Base-by-base conservation (phyloP, 2,797 vertebrate genomes). In the Babyrousa celebensis region DNA sequence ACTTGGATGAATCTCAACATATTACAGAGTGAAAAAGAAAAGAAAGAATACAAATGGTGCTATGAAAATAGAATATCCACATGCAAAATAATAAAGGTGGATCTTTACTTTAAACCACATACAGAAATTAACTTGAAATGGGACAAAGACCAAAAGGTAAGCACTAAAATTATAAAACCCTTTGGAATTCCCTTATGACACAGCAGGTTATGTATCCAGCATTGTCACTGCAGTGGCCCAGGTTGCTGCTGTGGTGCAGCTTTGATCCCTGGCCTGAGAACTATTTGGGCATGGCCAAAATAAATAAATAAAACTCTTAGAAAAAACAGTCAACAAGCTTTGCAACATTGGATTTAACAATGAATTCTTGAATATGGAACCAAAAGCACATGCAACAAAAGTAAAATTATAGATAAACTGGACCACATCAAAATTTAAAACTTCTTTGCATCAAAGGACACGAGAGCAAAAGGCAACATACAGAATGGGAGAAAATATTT, bases 401-500 rank as follows among this genome's bases (percentile, higher is more conserved):
- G 40, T 62, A 78, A 89, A 85, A 78, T 89, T 62, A 89, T 36
- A 36, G 62, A 60, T 62, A 84, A 77, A 90, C 1, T 70, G 36
- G 23, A 60, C 12, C 36, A 9, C 36, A 78, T 70, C 29, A 52
- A 77, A 89, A 77, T 70, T 27, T 62, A 89, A 82, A 94, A 75
- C 21, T 67, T 65, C 62, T 84, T 71, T 85, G 52, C 71, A 89
- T 77, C 62, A 94, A 84, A 70, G 71, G 23, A 88, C 77, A 88
- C 25, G 67, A 74, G 40, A 60, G 15, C 40, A 40, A 89, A 89
- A 68, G 52, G 40, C 54, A 94, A 77, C 36, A 56, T 77, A 36
- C 8, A 3, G 29, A 52, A 86, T 84, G 36, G 54, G n/a, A 77
- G 62, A 60, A 89, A 84, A 25, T 60, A 94, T 23, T 18, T 77